Base-by-base conservation (phyloP, 64 coral and sea anemone species). In the Porites australiensis region DNA sequence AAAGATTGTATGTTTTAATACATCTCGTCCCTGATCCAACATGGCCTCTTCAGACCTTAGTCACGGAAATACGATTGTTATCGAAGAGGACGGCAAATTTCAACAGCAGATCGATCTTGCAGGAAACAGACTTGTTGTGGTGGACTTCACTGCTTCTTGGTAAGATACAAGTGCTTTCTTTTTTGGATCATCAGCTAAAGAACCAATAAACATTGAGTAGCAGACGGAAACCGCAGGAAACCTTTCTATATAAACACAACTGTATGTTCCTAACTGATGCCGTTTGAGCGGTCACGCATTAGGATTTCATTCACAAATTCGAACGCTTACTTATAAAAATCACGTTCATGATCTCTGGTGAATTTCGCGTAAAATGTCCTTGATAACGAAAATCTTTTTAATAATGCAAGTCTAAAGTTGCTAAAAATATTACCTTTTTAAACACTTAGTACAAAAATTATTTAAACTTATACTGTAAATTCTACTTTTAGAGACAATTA, bases 91-190 rank as follows among this genome's bases (percentile, higher is more conserved):
- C 58, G 65, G 89, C 9, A 72, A 82, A 7, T 98, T 98, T 92
- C 76, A 89, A 49, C 64, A 89, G 22, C 89, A 98, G 71, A 71
- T 98, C 55, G 70, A 98, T 54, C 62, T 87, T 61, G 93, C 96
- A n/a, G 93, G 93, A 11, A 88, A 86, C 18, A 80, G 86, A 15
- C 88, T 98, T 11, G 93, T 98, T 27, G 96, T 98, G 69, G 90
- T 98, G 43, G 96, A 98, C 86, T 98, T 98, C 48, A 95, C 93
- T 1, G 96, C 96, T 23, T 80, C 92, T 4, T 98, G 96, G 96
- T 98, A 68, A 88, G 95, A 79, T 59, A 37, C 27, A 37, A 37
- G 27, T 37, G 27, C 27, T 87, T 75, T 65, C 2, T 7, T 57
- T 88, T 69, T 43, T 82, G 69, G 50, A 55, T 64, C 3, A 18